Base-by-base conservation (phyloP, 2,888 invertebrate genomes). In the Poecilobothrus nobilitatus region DNA sequence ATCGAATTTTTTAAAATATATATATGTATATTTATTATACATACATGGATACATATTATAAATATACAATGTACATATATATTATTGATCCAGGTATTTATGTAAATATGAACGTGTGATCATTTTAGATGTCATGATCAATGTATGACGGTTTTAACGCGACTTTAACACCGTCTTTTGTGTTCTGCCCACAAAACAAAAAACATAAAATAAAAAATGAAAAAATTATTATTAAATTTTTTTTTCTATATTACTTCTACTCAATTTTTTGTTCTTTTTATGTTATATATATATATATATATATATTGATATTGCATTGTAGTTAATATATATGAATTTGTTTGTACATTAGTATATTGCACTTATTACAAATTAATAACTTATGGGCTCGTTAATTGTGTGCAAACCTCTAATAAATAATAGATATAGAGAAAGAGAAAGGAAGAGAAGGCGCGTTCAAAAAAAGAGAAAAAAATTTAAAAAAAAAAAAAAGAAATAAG, bases 341-440 rank as follows among this genome's bases (percentile, higher is more conserved):
- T n/a, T n/a, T n/a, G n/a, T n/a, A n/a, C n/a, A n/a, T n/a, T 41
- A 12, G 15, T 41, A 6, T 41, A 8, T 41, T 53, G 53, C 53
- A 53, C 53, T 5, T 41, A 53, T 53, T 53, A 53, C 53, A 63
- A 63, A 63, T 63, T 63, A 63, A 63, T 63, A 63, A 63, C 63
- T 63, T 63, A 63, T 63, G 63, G 63, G 63, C 63, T 63, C 27
- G 63, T 63, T 63, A 63, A 63, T 63, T 63, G 63, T 63, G 63
- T 63, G 63, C 63, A 63, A 63, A 63, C 12, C 63, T 63, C 15
- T 27, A 21, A 63, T 63, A 63, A 63, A 63, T 63, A 63, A 63
- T 27, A 63, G 21, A 63, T 9, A 22, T 41, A 41, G 41, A 41
- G 7, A 15, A 41, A 41, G 41, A 41, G 15, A 15, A 41, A 41